Conservation (phyloP, 2,797 vertebrate species). For the Thamnophis elegans region DNA sequence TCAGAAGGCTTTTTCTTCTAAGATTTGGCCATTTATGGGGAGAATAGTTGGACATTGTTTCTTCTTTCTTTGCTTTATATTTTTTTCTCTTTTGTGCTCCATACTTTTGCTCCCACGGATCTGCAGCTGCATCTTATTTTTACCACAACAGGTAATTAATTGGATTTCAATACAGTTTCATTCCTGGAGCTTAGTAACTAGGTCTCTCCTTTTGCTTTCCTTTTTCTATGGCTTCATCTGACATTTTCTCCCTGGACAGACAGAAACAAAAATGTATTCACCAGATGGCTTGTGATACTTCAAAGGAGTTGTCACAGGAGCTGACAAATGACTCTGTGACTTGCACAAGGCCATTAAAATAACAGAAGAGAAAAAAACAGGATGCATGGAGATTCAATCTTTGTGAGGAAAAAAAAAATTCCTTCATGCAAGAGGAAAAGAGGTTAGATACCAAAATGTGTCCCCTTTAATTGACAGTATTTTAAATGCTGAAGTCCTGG, state of each 20-base stretch:
- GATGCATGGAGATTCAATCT: neutral
- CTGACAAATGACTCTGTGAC: conserved; percentile 12
- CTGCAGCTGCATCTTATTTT: neutral
- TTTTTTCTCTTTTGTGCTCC: neutral
- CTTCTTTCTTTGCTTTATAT: neutral
- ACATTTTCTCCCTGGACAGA: neutral
- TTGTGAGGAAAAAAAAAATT: neutral
- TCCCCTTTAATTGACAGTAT: conserved; percentile 7
- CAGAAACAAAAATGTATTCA: conserved; percentile 11
- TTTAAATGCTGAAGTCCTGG: neutral
- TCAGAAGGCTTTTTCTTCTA: neutral
- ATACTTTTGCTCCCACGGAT: neutral
- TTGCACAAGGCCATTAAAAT: neutral
- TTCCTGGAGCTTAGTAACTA: neutral
- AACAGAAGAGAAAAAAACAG: neutral
- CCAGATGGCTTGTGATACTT: conserved; percentile 27
- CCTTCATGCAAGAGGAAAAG: conserved; percentile 12
- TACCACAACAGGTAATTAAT: neutral
- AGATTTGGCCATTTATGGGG: neutral
- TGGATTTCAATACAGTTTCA: neutral
- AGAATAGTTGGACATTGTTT: neutral
- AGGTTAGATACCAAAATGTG: neutral
- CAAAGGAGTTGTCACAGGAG: conserved; percentile 13
- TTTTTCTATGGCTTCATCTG: conserved; percentile 12
- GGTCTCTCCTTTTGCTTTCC: neutral